Base-by-base conservation (phyloP, 1,140 invertebrate species). In the Globodera rostochiensis region DNA sequence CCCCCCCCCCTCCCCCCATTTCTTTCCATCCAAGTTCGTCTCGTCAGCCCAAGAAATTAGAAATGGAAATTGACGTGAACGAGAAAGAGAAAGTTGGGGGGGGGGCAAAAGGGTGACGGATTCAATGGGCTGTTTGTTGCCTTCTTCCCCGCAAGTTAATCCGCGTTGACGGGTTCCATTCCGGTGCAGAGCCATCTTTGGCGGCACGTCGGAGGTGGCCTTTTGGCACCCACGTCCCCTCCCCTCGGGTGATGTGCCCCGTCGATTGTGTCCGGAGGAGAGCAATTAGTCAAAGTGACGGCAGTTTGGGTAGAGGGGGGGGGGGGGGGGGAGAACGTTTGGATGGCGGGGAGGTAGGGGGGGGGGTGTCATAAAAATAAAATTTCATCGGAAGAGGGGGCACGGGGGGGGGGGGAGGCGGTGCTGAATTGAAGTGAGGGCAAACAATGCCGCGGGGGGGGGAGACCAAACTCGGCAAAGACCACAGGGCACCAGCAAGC, bases 51-150 rank as follows among this genome's bases (percentile, higher is more conserved):
- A 36, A 75, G 13, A 75, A 75, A 75, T 75, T 75, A 75, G 66
- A 75, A 75, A 75, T 75, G 74, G 74, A 75, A 75, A 75, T 75
- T 57, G 49, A 75, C 73, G 50, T 11, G 50, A 46, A 66, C 74
- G 66, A 19, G 74, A 64, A 57, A 75, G 21, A 74, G n/a, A 74
- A 74, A 74, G 9, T 5, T 21, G 53, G 73, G 73, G 21, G 57
- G 36, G 57, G 25, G 36, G 50, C 13, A 73, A 73, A 21, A 8
- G 47, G 15, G 66, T 50, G 11, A 19, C 11, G 74, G 47, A 66
- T 36, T 49, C 49, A 57, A 57, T 74, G 73, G 73, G 9, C 21
- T n/a, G 3, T 73, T 21, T 13, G 15, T 57, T 75, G 36, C 47
- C 45, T 46, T 75, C 49, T 45, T 46, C 46, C 74, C 46, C 19